Conservation (phyloP, 2,888 invertebrate species). For the Metallyticus violacea region DNA sequence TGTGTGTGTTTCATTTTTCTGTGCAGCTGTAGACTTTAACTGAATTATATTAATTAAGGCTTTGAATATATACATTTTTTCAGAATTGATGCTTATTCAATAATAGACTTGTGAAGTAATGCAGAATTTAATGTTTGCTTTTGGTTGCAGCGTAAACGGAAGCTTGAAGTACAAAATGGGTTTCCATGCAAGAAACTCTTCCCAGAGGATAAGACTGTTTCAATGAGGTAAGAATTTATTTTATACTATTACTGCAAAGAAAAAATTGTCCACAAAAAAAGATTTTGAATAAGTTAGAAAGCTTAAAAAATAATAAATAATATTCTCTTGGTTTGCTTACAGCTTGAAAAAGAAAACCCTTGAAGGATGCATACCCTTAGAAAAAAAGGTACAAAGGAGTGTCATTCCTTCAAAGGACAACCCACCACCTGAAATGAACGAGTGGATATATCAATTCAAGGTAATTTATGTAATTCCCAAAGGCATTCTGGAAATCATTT, state of each 20-base stretch:
- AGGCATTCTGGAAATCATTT: too few species aligned
- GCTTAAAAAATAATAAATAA: not conserved
- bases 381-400: conserved; percentile 41
- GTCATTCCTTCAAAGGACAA: conserved; percentile 73
- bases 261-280: too few species aligned
- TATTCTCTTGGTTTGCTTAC: not conserved
- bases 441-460: conserved; percentile 74
- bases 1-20: too few species aligned
- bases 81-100: too few species aligned
- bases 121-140: not conserved
- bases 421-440: conserved; percentile 72
- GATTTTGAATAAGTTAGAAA: not conserved
- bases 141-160: conserved; percentile 49
- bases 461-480: conserved; percentile 44
- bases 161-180: conserved; percentile 48
- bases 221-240: conserved; percentile 33
- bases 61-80: too few species aligned
- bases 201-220: conserved; percentile 48
- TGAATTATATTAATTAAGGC: too few species aligned
- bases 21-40: too few species aligned
- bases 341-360: conserved; percentile 32
- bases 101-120: too few species aligned
- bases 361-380: conserved; percentile 30
- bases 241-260: not conserved
- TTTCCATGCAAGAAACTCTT: conserved; percentile 55